phyloP scores from a whole-genome alignment of 30 jellyfish, hydroid and myxozoan species.

The Hydra vulgaris region DNA sequence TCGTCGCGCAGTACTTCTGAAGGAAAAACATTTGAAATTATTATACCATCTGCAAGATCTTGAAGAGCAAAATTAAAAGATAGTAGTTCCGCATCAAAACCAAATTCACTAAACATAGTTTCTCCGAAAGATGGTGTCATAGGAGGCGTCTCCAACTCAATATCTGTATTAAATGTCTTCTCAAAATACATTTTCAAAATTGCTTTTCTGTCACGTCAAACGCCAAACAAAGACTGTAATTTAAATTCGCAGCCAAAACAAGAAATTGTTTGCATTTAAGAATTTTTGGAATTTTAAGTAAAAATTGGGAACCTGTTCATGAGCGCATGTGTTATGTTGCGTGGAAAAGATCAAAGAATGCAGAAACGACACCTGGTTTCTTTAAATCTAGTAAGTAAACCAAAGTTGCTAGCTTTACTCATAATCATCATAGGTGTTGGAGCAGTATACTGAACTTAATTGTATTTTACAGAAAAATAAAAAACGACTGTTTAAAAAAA shows the following conservation, averaged over 20 bases:
- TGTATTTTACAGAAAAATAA: too few relatives aligned
- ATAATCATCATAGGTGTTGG: too few relatives aligned
- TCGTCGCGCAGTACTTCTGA: slow-evolving; percentile 41
- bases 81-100: not conserved
- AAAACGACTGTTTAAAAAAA: too few relatives aligned
- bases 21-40: slow-evolving; percentile 7
- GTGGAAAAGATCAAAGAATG: slow-evolving; percentile 12
- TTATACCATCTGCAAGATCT: slow-evolving; percentile 5
- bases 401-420: too few relatives aligned
- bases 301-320: not conserved
- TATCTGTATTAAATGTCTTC: slow-evolving; percentile 7
- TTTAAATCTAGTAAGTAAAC: too few relatives aligned
- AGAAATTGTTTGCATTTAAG: not conserved
- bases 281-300: not conserved
- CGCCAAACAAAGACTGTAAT: not conserved
- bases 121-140: slow-evolving; percentile 9
- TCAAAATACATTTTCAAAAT: slow-evolving; percentile 9
- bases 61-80: slow-evolving; percentile 18
- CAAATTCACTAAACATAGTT: not conserved
- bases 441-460: too few relatives aligned
- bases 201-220: not conserved
- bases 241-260: not conserved
- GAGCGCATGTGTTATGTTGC: not conserved
- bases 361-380: not conserved
- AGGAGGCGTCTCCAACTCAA: slow-evolving; percentile 16